Conservation (phyloP, 2,888 invertebrate genomes). For the Tanytarsus gracilentus region DNA sequence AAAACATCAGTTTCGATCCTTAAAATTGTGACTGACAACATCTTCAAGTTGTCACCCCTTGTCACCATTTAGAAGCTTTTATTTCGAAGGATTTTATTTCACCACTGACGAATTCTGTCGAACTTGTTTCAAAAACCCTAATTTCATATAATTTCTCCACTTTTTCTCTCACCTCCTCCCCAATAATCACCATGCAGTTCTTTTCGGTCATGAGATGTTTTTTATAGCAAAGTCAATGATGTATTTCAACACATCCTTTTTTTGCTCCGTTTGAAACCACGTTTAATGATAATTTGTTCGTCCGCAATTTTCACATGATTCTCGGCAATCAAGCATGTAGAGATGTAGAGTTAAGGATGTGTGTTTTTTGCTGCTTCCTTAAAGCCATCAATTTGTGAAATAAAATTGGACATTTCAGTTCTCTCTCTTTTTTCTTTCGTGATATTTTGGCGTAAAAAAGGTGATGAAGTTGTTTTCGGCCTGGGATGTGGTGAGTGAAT, state of each 20-base stretch:
- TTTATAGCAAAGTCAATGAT: not conserved
- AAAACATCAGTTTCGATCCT: too few species aligned
- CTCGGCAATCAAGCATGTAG: too few species aligned
- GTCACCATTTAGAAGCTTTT: not conserved
- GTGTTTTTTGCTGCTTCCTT: too few species aligned
- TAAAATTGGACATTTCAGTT: too few species aligned
- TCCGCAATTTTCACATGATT: conserved; percentile 27
- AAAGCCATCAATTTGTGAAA: too few species aligned
- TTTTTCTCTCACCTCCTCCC: not conserved
- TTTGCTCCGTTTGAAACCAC: not conserved
- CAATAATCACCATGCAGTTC: not conserved
- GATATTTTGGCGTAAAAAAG: too few species aligned
- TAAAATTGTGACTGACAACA: too few species aligned
- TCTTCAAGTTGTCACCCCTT: too few species aligned
- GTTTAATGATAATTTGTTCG: conserved; percentile 25
- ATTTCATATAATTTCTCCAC: conserved; percentile 18
- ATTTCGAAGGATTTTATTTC: not conserved
- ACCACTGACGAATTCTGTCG: not conserved
- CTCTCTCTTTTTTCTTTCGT: too few species aligned
- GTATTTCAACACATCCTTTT: not conserved
- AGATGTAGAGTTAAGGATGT: too few species aligned
- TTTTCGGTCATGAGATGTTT: not conserved
- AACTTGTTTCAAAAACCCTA: conserved; percentile 14
- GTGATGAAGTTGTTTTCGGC: too few species aligned
- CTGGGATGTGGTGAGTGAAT: too few species aligned